phyloP scores from a whole-genome alignment of 2,113 vertebrate genomes.

The Alethe diademata region DNA sequence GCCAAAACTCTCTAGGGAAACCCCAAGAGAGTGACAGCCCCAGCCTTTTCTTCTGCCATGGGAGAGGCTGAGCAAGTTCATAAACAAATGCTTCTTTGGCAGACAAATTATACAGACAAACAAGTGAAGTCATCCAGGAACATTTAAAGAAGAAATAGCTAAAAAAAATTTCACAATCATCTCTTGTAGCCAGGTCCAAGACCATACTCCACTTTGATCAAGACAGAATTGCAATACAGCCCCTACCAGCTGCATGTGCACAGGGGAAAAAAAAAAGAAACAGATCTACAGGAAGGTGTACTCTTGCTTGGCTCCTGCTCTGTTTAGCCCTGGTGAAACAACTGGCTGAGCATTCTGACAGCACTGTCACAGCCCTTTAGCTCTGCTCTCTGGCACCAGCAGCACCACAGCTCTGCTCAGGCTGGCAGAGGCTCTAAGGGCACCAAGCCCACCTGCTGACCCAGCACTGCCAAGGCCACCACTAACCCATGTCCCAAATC shows the following conservation, averaged over 20 bases:
- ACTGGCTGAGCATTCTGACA: too few species aligned
- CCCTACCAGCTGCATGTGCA: neutral
- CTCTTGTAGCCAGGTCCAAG: neutral
- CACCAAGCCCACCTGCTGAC: neutral
- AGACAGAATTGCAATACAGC: neutral
- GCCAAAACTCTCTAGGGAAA: neutral
- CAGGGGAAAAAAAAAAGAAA: too few species aligned
- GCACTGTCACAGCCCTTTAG: rapidly evolving
- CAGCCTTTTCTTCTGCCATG: neutral
- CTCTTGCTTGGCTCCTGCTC: neutral
- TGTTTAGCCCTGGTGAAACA: neutral
- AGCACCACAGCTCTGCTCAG: rapidly evolving
- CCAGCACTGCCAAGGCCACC: neutral
- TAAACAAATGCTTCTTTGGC: neutral
- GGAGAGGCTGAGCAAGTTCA: neutral
- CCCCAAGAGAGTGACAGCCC: neutral
- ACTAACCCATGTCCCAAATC: rapidly evolving
- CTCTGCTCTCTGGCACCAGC: neutral
- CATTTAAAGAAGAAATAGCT: neutral
- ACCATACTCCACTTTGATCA: neutral
- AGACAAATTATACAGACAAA: neutral
- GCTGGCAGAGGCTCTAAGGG: neutral
- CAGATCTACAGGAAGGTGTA: neutral
- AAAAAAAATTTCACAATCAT: neutral
- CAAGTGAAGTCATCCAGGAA: neutral